phyloP scores from a whole-genome alignment of 2,888 invertebrate genomes.

The Drosophila neutralis region DNA sequence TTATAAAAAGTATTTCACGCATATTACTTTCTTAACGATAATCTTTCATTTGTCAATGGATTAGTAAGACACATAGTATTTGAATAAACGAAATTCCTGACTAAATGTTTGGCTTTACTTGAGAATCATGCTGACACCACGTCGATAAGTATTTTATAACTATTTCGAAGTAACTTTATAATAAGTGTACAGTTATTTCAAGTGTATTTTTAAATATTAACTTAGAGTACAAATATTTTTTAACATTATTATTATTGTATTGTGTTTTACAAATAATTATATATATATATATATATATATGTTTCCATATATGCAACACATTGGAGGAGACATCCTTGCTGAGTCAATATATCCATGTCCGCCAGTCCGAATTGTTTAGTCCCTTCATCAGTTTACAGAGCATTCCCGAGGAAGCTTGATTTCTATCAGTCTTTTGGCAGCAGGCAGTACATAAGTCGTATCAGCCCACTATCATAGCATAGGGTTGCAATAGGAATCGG shows the following conservation, averaged over 20 bases:
- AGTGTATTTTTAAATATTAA: not conserved
- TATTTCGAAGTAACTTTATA: not conserved
- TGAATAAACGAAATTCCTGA: conserved; percentile 1
- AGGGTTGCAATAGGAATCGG: not conserved
- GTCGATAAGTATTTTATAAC: not conserved
- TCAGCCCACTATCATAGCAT: not conserved
- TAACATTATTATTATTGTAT: not conserved
- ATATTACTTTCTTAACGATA: not conserved
- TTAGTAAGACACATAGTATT: conserved; percentile 14
- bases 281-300: not conserved
- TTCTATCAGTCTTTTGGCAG: not conserved
- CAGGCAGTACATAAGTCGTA: not conserved
- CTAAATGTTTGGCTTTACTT: not conserved
- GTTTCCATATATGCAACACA: not conserved
- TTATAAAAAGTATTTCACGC: conserved; percentile 28
- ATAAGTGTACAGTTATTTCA: not conserved
- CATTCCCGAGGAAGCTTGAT: not conserved
- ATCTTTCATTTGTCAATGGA: conserved; percentile 9
- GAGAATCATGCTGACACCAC: not conserved
- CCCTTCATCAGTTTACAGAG: no score
- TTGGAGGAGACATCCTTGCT: not conserved
- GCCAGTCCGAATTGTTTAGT: not conserved
- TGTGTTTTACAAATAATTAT: not conserved
- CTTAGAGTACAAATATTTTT: not conserved
- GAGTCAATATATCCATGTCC: not conserved